Base-by-base conservation (phyloP, 2,797 vertebrate species). In the Anolis apletophallus region DNA sequence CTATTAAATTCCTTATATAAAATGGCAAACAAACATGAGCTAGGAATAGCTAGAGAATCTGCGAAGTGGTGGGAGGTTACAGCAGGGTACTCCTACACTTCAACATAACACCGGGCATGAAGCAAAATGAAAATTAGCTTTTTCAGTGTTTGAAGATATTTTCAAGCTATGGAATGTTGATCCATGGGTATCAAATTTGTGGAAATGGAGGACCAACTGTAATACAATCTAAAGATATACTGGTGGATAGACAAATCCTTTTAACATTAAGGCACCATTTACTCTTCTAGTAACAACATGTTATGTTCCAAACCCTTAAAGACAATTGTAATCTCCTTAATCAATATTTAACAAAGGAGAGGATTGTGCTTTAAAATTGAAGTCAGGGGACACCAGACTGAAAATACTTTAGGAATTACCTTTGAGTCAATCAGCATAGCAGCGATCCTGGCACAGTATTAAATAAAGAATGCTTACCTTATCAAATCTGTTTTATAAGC, bases 401-500 rank as follows among this genome's bases (percentile, higher is more conserved):
- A 46, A 71, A 81, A 23, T 36, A n/a, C 50, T 77, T 17, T 23
- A 55, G 16, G 32, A 59, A 40, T 69, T 68, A 77, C 76, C 77
- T 16, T 77, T 59, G 29, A 50, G 29, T 57, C 36, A 46, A 9
- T 77, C 80, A 69, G 16, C 50, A 46, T 52, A 14, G 34, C 61
- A 69, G 64, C 46, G 5, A 13, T 87, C 21, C 40, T 52, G 59
- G 34, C 36, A 59, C 36, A 64, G 9, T n/a, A 29, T 52, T 59
- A 79, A 85, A 61, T 75, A 32, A 69, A 77, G 46, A 17, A 13
- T 52, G 13, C 13, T 85, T 52, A 13, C 29, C 85, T 87, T 84
- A 87, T n/a, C 79, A 81, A 86, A 55, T 86, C 83, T 80, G 74
- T 85, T 40, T 75, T 17, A 29, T 71, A 84, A 12, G 46, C 9